A percentile compares a stretch with the other conserved stretches of the same genome.
Conservation (phyloP, 2,113 vertebrate species). For the Ptyas mucosa region DNA sequence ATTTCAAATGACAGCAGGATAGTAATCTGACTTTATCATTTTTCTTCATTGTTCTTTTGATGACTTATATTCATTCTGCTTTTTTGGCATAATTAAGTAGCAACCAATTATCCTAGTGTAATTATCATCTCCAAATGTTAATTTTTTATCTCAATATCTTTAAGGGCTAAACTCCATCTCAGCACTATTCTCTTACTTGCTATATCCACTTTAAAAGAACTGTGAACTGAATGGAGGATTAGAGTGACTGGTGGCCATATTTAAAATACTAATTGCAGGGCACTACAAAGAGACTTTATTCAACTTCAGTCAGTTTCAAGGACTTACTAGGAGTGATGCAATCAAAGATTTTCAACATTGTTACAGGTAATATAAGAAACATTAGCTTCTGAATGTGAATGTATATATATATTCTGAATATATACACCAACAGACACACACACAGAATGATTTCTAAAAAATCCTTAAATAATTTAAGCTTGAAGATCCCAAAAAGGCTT, state of each 20-base stretch:
- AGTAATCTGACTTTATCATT: constrained; percentile 42
- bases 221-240: neutral
- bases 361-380: neutral
- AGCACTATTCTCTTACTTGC: constrained; percentile 29
- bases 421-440: neutral
- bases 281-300: neutral
- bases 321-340: constrained; percentile 59
- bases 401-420: neutral
- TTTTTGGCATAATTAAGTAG: constrained; percentile 60
- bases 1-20: constrained; percentile 48
- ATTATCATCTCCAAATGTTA: constrained; percentile 56
- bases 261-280: neutral
- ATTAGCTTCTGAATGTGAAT: neutral
- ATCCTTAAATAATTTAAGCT: neutral
- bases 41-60: constrained; percentile 28
- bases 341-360: constrained; percentile 41
- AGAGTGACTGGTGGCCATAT: neutral
- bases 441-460: neutral
- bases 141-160: constrained; percentile 35
- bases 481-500: neutral
- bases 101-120: constrained; percentile 54
- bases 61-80: constrained; percentile 33
- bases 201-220: neutral
- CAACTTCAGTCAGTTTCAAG: constrained; percentile 56
- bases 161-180: constrained; percentile 39